A percentile compares a stretch with the other conserved stretches of the same genome.
phyloP scores from a whole-genome alignment of 2,888 invertebrate genomes.

The Leptarthrus brevirostris region DNA sequence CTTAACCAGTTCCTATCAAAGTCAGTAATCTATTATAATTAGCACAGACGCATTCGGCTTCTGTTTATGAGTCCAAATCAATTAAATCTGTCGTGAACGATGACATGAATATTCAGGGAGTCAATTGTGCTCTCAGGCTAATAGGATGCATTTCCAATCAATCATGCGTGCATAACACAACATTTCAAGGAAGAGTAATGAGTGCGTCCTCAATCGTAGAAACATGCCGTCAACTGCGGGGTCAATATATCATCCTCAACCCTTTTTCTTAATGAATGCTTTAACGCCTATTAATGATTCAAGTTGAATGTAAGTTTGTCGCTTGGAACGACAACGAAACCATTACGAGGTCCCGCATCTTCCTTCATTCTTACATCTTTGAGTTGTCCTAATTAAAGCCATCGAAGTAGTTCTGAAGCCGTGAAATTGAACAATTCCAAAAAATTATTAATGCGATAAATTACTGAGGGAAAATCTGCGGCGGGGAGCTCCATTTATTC shows the following conservation, averaged over 20 bases:
- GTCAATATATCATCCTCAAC: slow-evolving; percentile 35
- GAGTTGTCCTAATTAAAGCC: slow-evolving; percentile 29
- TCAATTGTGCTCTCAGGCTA: slow-evolving; percentile 4
- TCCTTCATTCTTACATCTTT: background rate
- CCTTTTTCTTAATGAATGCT: slow-evolving; percentile 36
- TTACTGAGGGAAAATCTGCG: slow-evolving; percentile 13
- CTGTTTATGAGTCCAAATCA: slow-evolving; percentile 43
- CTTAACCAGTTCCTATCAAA: slow-evolving; percentile 6
- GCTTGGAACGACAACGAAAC: background rate
- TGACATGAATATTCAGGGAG: slow-evolving; percentile 22
- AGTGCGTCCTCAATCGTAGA: background rate
- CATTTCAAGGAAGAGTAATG: slow-evolving; percentile 21
- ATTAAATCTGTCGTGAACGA: slow-evolving; percentile 44
- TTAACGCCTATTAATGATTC: slow-evolving; percentile 37
- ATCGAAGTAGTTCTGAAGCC: slow-evolving; percentile 1
- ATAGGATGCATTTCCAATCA: slow-evolving; percentile 34
- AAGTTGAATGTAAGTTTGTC: background rate
- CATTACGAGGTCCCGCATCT: slow-evolving; percentile 13
- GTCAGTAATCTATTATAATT: slow-evolving; percentile 33
- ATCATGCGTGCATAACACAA: slow-evolving; percentile 20
- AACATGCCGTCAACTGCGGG: slow-evolving; percentile 11
- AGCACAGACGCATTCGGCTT: slow-evolving; percentile 3
- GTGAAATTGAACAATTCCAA: slow-evolving; percentile 40
- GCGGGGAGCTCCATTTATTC: background rate
- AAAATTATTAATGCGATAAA: slow-evolving; percentile 44